Evolutionary conservation across 2,113 vertebrate genomes (phyloP).

Genomic region (Istiophorus platypterus): DNA sequence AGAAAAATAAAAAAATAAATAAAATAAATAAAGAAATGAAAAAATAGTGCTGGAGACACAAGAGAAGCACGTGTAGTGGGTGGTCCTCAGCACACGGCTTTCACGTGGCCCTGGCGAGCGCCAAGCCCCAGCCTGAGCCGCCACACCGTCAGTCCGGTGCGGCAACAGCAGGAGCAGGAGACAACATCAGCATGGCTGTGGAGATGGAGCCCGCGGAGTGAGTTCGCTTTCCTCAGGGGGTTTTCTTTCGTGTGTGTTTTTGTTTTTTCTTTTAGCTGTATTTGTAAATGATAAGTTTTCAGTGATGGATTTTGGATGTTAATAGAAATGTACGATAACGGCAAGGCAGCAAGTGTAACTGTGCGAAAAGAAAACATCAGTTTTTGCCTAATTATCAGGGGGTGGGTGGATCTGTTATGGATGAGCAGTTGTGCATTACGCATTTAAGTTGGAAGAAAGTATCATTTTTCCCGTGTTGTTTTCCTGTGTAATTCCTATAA

Average conservation of each 20-base stretch:
- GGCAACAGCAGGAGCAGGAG: conserved; percentile 57
- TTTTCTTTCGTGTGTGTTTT: too few species aligned
- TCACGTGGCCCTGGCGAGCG: conserved; percentile 81
- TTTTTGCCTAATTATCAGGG: neutral
- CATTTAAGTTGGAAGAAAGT: neutral
- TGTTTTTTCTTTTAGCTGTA: too few species aligned
- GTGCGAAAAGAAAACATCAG: neutral
- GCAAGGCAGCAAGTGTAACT: neutral
- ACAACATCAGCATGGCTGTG: conserved; percentile 79
- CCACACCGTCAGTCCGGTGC: conserved; percentile 58
- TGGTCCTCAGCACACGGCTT: conserved; percentile 66
- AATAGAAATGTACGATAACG: neutral
- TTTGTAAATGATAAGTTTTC: neutral
- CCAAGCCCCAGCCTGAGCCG: conserved; percentile 43
- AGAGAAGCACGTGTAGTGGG: conserved; percentile 82
- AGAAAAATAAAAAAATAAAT: neutral
- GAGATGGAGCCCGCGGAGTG: conserved; percentile 86
- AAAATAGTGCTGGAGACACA: conserved; percentile 32
- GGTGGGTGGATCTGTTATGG: neutral
- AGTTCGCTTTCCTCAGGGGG: conserved; percentile 68
- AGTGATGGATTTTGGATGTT: neutral
- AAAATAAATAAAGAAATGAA: too few species aligned
- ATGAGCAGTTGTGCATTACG: neutral
- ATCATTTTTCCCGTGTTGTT: too few species aligned
- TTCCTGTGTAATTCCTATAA: neutral